A percentile compares a stretch with the other conserved stretches of the same genome.
Evolutionary conservation across 2,113 vertebrate species (phyloP).

Genomic region (Notothenia rossii): DNA sequence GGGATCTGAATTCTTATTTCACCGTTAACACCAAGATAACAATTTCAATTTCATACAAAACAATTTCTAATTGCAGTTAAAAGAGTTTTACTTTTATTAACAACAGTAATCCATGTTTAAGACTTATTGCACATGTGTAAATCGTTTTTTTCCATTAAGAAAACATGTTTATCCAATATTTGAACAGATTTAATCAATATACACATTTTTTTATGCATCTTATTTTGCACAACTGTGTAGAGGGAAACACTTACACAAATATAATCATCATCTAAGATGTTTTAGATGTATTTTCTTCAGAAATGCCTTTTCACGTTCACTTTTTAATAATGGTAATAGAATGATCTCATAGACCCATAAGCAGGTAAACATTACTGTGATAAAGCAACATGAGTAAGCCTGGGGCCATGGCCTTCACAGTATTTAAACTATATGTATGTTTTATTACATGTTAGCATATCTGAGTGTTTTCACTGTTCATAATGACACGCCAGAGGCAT

Average conservation of each 20-base stretch:
- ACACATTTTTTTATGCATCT: background rate
- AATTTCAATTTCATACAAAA: background rate
- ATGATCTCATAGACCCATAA: too few relatives aligned
- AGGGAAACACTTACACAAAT: background rate
- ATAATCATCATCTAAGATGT: background rate
- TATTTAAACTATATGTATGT: too few relatives aligned
- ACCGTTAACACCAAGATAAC: background rate
- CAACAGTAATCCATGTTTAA: background rate
- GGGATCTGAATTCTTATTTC: background rate
- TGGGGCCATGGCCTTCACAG: too few relatives aligned
- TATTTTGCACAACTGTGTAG: background rate
- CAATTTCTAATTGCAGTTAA: background rate
- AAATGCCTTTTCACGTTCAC: too few relatives aligned
- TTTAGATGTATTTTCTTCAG: background rate
- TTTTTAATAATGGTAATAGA: too few relatives aligned
- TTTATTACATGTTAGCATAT: too few relatives aligned
- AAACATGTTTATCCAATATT: background rate
- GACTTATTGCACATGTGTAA: too few relatives aligned
- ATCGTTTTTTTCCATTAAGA: background rate
- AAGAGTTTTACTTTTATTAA: background rate
- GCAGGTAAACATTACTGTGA: too few relatives aligned
- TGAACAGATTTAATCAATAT: background rate
- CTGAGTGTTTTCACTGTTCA: constrained; percentile 24
- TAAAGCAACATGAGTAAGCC: too few relatives aligned
- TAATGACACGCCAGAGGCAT: constrained; percentile 20